Percentiles rank a stretch among this genome's conserved stretches.
These are phyloP conservation scores for Caenorhabditis uteleia DNA, from an alignment of 2,888 invertebrate species.

Conservation along the genomic window DNA sequence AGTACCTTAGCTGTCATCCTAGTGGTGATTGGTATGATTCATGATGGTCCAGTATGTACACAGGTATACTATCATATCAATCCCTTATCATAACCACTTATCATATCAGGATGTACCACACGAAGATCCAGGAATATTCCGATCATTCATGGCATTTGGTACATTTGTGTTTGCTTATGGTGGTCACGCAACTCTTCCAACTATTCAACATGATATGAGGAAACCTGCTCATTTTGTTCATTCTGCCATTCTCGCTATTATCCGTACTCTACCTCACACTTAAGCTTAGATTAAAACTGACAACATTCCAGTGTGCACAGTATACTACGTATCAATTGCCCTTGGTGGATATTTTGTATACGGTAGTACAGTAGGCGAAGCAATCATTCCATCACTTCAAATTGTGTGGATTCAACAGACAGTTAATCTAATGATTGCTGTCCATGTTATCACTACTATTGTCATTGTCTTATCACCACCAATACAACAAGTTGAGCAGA, in stretches of 20 bases:
- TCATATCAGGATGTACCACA: conserved; percentile 34
- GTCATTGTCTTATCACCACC: conserved; percentile 65
- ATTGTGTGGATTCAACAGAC: conserved; percentile 46
- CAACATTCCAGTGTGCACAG: conserved; percentile 35
- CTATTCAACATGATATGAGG: conserved; percentile 59
- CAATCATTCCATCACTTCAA: conserved; percentile 49
- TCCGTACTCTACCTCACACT: conserved; percentile 12
- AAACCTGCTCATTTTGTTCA: conserved; percentile 50
- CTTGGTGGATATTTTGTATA: conserved; percentile 39
- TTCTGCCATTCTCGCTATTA: conserved; percentile 44
- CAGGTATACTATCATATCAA: no score
- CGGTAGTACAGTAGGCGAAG: conserved; percentile 45
- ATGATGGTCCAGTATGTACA: conserved; percentile 39
- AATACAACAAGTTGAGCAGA: conserved; percentile 63
- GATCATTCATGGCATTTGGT: conserved; percentile 46
- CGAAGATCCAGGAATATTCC: conserved; percentile 17
- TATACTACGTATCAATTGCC: conserved; percentile 38
- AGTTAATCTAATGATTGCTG: conserved; percentile 65
- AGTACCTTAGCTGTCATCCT: conserved; percentile 38
- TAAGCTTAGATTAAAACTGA: neutral
- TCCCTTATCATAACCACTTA: no score
- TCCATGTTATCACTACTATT: conserved; percentile 66
- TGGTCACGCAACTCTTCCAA: conserved; percentile 51
- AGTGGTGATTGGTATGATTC: conserved; percentile 35
- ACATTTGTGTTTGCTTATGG: conserved; percentile 47